These are phyloP conservation scores for Galago senegalensis DNA, from an alignment of 2,797 vertebrate species.

Conservation along the genomic window DNA sequence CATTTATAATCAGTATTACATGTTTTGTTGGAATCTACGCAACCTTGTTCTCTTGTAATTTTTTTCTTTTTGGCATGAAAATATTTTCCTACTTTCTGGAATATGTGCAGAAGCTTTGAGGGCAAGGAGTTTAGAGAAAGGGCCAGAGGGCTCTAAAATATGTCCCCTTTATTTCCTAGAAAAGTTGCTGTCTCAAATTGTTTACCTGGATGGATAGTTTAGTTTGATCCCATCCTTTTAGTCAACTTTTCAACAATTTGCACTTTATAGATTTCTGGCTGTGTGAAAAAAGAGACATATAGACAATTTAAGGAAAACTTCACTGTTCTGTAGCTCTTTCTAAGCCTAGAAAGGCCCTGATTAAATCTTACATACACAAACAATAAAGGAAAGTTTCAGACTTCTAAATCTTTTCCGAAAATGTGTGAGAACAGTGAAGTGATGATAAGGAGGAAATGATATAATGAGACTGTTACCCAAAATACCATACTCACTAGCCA, in stretches of 20 bases:
- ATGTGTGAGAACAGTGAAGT: background rate
- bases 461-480: background rate
- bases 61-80: conserved; percentile 29
- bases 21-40: conserved; percentile 27
- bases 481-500: too few species aligned
- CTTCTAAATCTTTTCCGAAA: conserved; percentile 23
- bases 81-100: conserved; percentile 9
- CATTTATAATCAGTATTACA: conserved; percentile 59
- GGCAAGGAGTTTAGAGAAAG: background rate
- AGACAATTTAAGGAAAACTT: background rate
- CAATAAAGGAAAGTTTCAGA: background rate
- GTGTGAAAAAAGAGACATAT: background rate
- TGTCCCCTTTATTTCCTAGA: background rate
- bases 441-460: background rate
- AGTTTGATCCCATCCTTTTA: background rate
- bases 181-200: background rate
- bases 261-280: conserved; percentile 26
- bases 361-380: background rate
- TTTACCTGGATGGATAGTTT: background rate
- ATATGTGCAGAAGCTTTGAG: background rate
- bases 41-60: conserved; percentile 10
- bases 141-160: background rate
- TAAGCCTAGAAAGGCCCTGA: background rate
- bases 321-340: background rate
- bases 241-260: background rate